phyloP scores from a whole-genome alignment of 2,113 vertebrate genomes.

The Cyanocitta stelleri region DNA sequence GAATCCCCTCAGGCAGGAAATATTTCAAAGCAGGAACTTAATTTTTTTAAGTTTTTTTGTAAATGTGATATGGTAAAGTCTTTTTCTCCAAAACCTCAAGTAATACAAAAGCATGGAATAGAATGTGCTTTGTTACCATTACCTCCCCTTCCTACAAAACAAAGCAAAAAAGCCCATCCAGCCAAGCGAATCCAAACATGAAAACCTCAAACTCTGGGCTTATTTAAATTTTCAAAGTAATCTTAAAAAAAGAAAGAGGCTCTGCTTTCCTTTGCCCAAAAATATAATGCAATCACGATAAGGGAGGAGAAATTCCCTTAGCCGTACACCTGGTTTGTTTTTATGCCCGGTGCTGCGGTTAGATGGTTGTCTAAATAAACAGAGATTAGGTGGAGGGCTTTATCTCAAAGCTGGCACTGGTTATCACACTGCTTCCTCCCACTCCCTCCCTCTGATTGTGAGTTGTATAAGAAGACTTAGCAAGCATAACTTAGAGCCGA shows the following conservation, averaged over 20 bases:
- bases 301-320: conserved; percentile 17
- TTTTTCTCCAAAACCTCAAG: not conserved
- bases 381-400: conserved; percentile 69
- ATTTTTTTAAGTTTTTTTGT: not conserved
- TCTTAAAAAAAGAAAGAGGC: not conserved
- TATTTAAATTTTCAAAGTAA: conserved; percentile 33
- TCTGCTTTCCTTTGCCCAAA: conserved; percentile 31
- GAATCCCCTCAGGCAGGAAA: not conserved
- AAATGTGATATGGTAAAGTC: not conserved
- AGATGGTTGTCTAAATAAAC: conserved; percentile 73
- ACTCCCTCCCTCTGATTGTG: conserved; percentile 73
- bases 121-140: not conserved
- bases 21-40: not conserved
- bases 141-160: not conserved
- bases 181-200: not conserved
- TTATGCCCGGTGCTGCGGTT: not conserved
- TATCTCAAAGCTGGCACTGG: conserved; percentile 75
- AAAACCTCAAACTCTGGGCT: not conserved
- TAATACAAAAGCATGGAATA: not conserved
- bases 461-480: conserved; percentile 73
- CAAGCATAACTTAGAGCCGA: conserved; percentile 65
- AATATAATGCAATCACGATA: not conserved
- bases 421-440: conserved; percentile 73
- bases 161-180: not conserved
- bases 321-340: conserved; percentile 45